Evolutionary conservation across 2,797 vertebrate species (phyloP), one percentile per base, ranked within the genome.

Genomic region (Helostoma temminkii): DNA sequence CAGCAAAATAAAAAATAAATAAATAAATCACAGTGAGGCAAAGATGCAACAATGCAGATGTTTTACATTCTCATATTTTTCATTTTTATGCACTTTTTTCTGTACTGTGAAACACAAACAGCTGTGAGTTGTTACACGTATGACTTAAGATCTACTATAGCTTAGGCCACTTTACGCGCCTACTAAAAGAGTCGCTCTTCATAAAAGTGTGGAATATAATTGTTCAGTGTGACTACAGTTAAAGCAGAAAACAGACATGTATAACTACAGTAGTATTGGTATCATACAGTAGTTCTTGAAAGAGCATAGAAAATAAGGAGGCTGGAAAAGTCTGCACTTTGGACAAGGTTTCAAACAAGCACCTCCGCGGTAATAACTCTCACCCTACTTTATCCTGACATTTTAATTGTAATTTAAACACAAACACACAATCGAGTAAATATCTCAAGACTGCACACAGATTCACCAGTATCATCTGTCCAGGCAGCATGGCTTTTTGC

Each of bases 281-380:
- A 28, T 54, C 24, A 59, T 53, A 57, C 60, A 49, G 32, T 30
- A 56, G 26, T 36, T 76, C 9, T 64, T 52, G 16, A 57, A 55
- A 69, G 5, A 43, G 10, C 41, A 57, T 24, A 42, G 54, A 69
- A 26, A 36, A 67, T 21, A 53, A 36, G 26, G 24, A 74, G 14
- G 41, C 21, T 24, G 14, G 18, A 42, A 42, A 37, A n/a, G 25
- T 54, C 72, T 10, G 19, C 43, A 45, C 46, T 39, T 47, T 49
- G 61, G 61, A 7, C 0, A 1, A 74, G 4, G 26, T 54, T 60
- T 68, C 9, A 66, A n/a, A 66, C 26, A 57, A 54, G 39, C 39
- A 37, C 24, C 21, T 62, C 12, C 26, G 34, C 26, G 59, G 26
- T 22, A 52, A 66, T 7, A 41, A 42, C 36, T 21, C 52, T 32